Percentiles rank a stretch among this genome's conserved stretches.
These are phyloP conservation scores for Metellina segmentata DNA, from an alignment of 2,888 invertebrate genomes.

Conservation along the genomic window DNA sequence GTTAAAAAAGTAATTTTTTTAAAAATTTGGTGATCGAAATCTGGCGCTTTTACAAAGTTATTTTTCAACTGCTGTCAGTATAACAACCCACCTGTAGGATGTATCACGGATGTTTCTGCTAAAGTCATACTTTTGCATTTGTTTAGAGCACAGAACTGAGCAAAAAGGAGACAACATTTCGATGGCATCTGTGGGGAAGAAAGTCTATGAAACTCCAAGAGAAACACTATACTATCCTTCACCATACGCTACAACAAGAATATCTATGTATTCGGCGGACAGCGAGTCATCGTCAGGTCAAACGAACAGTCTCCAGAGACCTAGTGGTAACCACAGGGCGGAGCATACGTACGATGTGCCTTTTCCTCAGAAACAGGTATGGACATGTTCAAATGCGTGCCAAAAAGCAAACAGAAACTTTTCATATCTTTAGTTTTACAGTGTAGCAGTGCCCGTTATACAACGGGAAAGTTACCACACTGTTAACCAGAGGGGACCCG, in stretches of 20 bases:
- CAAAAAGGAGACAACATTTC: slow-evolving; percentile 76
- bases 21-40: too few relatives aligned
- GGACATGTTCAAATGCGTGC: slow-evolving; percentile 9
- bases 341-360: slow-evolving; percentile 76
- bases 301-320: slow-evolving; percentile 75
- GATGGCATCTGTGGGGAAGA: slow-evolving; percentile 76
- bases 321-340: slow-evolving; percentile 57
- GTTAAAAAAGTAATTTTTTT: too few relatives aligned
- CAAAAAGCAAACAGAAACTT: slow-evolving; percentile 65
- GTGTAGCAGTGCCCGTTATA: background rate
- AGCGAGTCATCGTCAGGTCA: slow-evolving; percentile 76
- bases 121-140: background rate
- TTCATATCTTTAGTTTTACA: background rate
- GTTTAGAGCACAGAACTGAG: slow-evolving; percentile 65
- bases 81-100: too few relatives aligned
- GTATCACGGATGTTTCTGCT: too few relatives aligned
- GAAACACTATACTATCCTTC: slow-evolving; percentile 76
- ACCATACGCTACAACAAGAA: slow-evolving; percentile 75
- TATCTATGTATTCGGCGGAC: slow-evolving; percentile 76
- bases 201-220: slow-evolving; percentile 74
- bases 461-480: background rate
- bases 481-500: background rate
- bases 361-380: slow-evolving; percentile 71
- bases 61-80: too few relatives aligned
- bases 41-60: too few relatives aligned